A percentile compares a stretch with the other conserved stretches of the same genome.
Evolutionary conservation across 2,888 invertebrate species (phyloP).

Genomic region (Aquatica leii): DNA sequence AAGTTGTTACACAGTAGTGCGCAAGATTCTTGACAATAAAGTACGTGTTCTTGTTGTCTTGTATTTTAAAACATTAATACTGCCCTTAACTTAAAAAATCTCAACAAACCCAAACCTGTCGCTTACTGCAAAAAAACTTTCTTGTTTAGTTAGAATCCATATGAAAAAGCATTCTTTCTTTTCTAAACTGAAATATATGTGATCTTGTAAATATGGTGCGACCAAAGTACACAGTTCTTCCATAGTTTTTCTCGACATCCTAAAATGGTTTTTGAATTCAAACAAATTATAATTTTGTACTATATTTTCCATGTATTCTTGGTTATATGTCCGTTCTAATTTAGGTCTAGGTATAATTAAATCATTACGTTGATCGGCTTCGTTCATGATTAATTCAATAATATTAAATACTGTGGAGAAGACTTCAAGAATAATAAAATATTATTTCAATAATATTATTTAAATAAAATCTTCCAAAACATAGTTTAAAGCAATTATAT

Average conservation of each 20-base stretch:
- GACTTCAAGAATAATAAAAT: too few relatives aligned
- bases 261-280: neutral
- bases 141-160: neutral
- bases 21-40: too few relatives aligned
- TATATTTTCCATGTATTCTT: neutral
- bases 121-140: neutral
- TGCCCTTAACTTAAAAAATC: too few relatives aligned
- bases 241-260: too few relatives aligned
- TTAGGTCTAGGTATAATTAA: neutral
- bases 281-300: neutral
- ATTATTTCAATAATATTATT: neutral
- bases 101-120: too few relatives aligned
- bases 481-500: neutral
- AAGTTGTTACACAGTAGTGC: too few relatives aligned
- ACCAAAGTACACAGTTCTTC: neutral
- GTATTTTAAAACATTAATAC: too few relatives aligned
- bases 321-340: neutral
- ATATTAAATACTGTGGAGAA: too few relatives aligned
- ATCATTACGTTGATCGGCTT: neutral
- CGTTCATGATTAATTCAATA: too few relatives aligned
- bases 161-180: neutral
- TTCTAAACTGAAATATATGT: neutral
- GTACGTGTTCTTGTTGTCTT: too few relatives aligned
- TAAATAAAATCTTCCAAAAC: neutral
- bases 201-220: neutral